Percentiles rank a stretch among this genome's conserved stretches.
Conservation (phyloP, 2,797 vertebrate species). For the Chrysocyon brachyurus region DNA sequence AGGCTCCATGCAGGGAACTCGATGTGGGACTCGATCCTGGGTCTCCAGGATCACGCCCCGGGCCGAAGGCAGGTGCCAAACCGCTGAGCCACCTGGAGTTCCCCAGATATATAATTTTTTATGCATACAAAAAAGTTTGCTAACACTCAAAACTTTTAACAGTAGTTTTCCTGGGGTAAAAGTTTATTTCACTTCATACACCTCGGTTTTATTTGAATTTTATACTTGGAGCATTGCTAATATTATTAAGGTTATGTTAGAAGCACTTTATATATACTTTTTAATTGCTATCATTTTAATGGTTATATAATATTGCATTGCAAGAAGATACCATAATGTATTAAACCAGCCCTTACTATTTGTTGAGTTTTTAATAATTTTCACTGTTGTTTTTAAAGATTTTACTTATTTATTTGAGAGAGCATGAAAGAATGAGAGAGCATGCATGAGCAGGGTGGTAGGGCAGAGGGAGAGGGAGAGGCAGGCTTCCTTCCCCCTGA, state of each 20-base stretch:
- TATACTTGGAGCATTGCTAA: constrained; percentile 8
- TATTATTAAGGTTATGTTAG: background rate
- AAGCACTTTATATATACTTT: constrained; percentile 45
- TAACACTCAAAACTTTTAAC: constrained; percentile 13
- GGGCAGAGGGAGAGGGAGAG: background rate
- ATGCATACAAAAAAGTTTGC: background rate
- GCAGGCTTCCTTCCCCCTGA: background rate
- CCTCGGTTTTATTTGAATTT: constrained; percentile 48
- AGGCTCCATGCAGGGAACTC: too few species aligned
- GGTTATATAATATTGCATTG: background rate
- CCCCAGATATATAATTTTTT: background rate
- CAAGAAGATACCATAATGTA: constrained; percentile 44
- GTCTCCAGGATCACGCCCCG: too few species aligned
- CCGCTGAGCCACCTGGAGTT: too few species aligned
- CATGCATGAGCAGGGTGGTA: background rate
- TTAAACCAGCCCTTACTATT: background rate
- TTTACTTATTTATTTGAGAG: background rate
- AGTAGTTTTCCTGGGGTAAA: background rate
- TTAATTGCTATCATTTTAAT: constrained; percentile 57
- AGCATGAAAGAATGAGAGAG: background rate
- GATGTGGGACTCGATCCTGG: too few species aligned
- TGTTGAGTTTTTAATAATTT: constrained; percentile 13
- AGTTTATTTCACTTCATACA: constrained; percentile 20
- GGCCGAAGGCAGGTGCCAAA: too few species aligned
- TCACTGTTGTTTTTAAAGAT: background rate